Evolutionary conservation across 2,113 vertebrate species (phyloP).

Genomic region (Campylomormyrus numenius): DNA sequence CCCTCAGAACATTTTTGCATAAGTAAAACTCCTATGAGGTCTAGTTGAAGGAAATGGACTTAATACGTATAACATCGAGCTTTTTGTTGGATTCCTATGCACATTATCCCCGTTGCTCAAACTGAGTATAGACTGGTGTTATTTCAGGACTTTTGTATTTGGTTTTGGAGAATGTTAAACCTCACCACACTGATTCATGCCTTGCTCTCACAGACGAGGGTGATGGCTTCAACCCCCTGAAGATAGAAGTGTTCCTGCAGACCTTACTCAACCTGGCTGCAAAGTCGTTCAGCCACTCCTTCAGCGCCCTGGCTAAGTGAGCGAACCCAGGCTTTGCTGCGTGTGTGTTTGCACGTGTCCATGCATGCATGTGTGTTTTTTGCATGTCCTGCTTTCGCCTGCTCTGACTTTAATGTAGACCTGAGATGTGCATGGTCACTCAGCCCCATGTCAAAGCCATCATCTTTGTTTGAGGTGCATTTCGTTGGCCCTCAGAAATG

Average conservation of each 20-base stretch:
- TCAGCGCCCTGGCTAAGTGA: slow-evolving; percentile 96
- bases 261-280: slow-evolving; percentile 86
- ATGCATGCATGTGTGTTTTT: too few species aligned
- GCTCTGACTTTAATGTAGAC: background rate
- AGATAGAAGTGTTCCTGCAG: slow-evolving; percentile 95
- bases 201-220: slow-evolving; percentile 72
- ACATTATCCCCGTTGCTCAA: background rate
- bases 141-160: background rate
- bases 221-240: slow-evolving; percentile 90
- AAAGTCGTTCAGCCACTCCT: slow-evolving; percentile 97
- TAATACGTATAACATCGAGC: background rate
- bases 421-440: background rate
- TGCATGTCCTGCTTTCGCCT: background rate
- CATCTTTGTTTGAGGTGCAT: background rate
- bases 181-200: background rate
- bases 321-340: slow-evolving; percentile 33
- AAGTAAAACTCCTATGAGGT: background rate
- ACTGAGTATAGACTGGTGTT: background rate
- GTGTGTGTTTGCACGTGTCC: background rate
- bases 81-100: background rate
- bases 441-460: background rate
- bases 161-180: background rate
- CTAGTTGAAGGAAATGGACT: background rate
- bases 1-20: background rate
- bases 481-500: background rate